phyloP scores from a whole-genome alignment of 2,797 vertebrate species.

The Heterohyrax brucei region DNA sequence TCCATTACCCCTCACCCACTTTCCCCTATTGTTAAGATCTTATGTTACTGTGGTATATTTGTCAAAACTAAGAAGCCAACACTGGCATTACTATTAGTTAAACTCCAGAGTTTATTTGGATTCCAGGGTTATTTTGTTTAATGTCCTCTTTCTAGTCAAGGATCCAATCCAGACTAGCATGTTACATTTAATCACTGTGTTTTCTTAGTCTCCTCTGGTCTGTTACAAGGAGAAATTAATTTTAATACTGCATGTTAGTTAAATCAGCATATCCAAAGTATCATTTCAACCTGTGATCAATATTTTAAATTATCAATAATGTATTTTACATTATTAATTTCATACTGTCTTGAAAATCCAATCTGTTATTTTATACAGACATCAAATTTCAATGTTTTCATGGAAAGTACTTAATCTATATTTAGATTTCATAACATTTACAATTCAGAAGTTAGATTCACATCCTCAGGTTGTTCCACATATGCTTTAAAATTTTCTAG shows the following conservation, averaged over 20 bases:
- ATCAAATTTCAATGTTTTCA: neutral
- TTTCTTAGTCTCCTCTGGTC: neutral
- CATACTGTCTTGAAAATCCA: slow-evolving; percentile 48
- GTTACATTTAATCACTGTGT: slow-evolving; percentile 14
- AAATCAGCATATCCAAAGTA: slow-evolving; percentile 16
- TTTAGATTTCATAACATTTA: slow-evolving; percentile 40
- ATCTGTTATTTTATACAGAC: neutral
- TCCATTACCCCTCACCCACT: neutral
- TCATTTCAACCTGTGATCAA: neutral
- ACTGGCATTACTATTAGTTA: too few relatives aligned
- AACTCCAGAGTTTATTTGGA: too few relatives aligned
- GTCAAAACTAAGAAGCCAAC: too few relatives aligned
- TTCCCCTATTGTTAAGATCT: too few relatives aligned
- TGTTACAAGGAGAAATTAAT: neutral
- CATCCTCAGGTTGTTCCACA: neutral
- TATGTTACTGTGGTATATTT: too few relatives aligned
- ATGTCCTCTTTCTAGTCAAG: too few relatives aligned
- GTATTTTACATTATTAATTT: slow-evolving; percentile 43
- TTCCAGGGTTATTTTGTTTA: too few relatives aligned
- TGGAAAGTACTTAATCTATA: slow-evolving; percentile 20
- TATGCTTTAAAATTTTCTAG: neutral
- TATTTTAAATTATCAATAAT: neutral
- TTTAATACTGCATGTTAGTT: slow-evolving; percentile 39
- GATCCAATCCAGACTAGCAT: too few relatives aligned
- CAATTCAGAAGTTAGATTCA: slow-evolving; percentile 39